Evolutionary conservation across 2,888 invertebrate genomes (phyloP).

Genomic region (Bibio marci): DNA sequence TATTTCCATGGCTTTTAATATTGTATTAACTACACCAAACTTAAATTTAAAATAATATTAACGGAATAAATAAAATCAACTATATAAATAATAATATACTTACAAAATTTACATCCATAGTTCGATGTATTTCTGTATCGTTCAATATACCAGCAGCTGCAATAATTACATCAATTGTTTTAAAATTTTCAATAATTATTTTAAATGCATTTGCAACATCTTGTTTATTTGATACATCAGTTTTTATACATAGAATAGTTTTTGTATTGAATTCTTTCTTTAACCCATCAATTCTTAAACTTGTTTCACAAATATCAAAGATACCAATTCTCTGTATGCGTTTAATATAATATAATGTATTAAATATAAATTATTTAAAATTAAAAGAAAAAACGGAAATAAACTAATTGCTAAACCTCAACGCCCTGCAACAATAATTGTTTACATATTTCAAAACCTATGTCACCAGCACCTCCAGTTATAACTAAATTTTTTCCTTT

Average conservation of each 20-base stretch:
- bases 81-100: slow-evolving; percentile 1
- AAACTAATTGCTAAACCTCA: slow-evolving; percentile 13
- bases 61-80: background rate
- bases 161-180: slow-evolving; percentile 20
- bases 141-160: slow-evolving; percentile 23
- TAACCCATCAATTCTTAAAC: slow-evolving; percentile 11
- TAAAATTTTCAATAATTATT: slow-evolving; percentile 15
- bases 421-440: slow-evolving; percentile 19
- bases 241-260: slow-evolving; percentile 14
- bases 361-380: no score
- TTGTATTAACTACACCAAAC: slow-evolving; percentile 29
- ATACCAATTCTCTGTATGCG: slow-evolving; percentile 18
- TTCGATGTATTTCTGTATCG: slow-evolving; percentile 21
- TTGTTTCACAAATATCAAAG: slow-evolving; percentile 17
- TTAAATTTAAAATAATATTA: slow-evolving; percentile 10
- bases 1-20: slow-evolving; percentile 21
- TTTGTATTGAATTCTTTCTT: slow-evolving; percentile 20
- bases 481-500: slow-evolving; percentile 27
- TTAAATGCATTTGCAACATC: slow-evolving; percentile 17
- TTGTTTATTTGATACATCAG: slow-evolving; percentile 18
- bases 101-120: slow-evolving; percentile 33
- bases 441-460: slow-evolving; percentile 24
- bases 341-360: no score
- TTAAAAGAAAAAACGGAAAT: background rate
- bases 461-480: slow-evolving; percentile 21